Percentiles rank a stretch among this genome's conserved stretches.
Evolutionary conservation across 1,140 invertebrate species (phyloP).

Genomic region (Lineus longissimus): DNA sequence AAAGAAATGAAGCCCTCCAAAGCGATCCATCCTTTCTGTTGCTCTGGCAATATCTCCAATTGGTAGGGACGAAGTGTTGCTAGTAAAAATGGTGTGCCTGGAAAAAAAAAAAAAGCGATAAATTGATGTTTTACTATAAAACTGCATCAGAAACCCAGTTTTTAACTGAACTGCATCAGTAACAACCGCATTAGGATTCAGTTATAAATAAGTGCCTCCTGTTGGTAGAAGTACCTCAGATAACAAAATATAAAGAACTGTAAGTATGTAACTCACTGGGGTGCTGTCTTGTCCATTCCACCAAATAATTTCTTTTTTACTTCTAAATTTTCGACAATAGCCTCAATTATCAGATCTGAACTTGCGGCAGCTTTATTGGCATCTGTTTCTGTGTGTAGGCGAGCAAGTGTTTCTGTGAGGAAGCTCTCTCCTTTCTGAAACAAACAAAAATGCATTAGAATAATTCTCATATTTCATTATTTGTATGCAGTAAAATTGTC

Average conservation of each 20-base stretch:
- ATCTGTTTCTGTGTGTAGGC: constrained; percentile 64
- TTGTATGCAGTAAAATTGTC: no score
- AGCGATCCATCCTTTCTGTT: constrained; percentile 59
- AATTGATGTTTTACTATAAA: neutral
- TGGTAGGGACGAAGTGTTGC: constrained; percentile 84
- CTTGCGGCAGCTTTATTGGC: constrained; percentile 61
- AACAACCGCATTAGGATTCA: no score
- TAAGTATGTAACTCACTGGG: constrained; percentile 45
- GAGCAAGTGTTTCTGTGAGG: constrained; percentile 60
- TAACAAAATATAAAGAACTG: no score
- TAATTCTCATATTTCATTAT: neutral
- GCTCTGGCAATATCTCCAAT: constrained; percentile 74
- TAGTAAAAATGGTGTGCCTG: constrained; percentile 65
- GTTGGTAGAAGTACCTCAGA: no score
- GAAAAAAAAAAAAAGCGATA: constrained; percentile 19
- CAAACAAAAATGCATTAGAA: constrained; percentile 2
- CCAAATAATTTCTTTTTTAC: constrained; percentile 76
- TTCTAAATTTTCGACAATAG: constrained; percentile 80
- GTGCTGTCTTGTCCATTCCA: constrained; percentile 55
- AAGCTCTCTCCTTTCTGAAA: constrained; percentile 62
- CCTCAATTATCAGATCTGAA: constrained; percentile 79
- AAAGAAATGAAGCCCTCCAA: constrained; percentile 87
- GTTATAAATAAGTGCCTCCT: no score
- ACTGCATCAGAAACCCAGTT: neutral
- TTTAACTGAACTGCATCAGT: neutral